Evolutionary conservation across 2,888 invertebrate species (phyloP).

Genomic region (Oscheius sp.): DNA sequence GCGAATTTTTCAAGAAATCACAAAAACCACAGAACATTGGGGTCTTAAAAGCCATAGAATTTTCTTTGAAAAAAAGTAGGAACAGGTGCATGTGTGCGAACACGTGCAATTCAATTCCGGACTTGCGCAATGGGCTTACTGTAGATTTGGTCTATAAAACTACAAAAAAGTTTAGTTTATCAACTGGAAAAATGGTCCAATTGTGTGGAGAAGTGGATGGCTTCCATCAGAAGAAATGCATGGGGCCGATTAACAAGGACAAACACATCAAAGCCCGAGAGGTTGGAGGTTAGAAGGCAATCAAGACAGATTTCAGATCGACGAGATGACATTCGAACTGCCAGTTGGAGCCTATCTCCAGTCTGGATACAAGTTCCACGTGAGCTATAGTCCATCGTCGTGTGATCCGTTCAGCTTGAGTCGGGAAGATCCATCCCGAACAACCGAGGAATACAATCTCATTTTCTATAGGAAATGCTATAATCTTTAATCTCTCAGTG

Average conservation of each 20-base stretch:
- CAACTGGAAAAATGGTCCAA: not conserved
- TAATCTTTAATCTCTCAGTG: no score
- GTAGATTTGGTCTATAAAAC: no score
- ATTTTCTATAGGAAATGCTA: conserved; percentile 15
- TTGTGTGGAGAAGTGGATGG: conserved; percentile 14
- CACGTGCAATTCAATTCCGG: no score
- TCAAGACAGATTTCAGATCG: not conserved
- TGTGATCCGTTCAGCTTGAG: not conserved
- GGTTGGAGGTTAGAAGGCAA: not conserved
- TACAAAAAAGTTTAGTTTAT: not conserved
- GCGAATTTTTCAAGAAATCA: no score
- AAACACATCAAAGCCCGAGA: not conserved
- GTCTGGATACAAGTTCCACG: conserved; percentile 8
- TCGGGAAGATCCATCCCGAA: not conserved
- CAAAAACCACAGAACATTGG: no score
- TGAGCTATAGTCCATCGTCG: not conserved
- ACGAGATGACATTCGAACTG: not conserved
- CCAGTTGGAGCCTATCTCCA: conserved; percentile 4
- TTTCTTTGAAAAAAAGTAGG: no score
- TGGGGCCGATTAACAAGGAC: not conserved
- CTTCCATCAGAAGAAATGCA: conserved; percentile 11
- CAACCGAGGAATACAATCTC: conserved; percentile 3
- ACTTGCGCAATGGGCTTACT: no score
- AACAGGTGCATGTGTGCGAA: no score
- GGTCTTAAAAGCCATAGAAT: no score